These are phyloP conservation scores for Arnoldichthys spilopterus DNA, from an alignment of 2,797 vertebrate species.

Conservation along the genomic window DNA sequence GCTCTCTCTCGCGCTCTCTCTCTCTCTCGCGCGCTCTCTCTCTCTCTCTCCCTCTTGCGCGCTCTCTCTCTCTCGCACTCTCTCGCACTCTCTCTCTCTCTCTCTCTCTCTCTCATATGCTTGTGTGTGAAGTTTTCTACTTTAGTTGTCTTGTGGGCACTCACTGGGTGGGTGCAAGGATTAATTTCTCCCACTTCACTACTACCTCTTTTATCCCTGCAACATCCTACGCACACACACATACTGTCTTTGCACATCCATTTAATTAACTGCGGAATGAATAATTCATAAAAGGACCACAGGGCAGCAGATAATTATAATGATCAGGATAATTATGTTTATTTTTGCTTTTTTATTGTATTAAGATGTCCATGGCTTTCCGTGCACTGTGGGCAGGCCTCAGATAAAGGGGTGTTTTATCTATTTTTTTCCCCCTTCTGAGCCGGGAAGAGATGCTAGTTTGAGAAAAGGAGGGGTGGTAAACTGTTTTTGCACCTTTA, in stretches of 20 bases:
- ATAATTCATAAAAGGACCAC: conserved; percentile 81
- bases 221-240: conserved; percentile 44
- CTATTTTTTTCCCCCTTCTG: conserved; percentile 11
- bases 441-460: background rate
- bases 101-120: conserved; percentile 49
- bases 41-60: background rate
- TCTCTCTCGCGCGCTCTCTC: too few relatives aligned
- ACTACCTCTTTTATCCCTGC: conserved; percentile 32
- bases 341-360: conserved; percentile 85
- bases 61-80: background rate
- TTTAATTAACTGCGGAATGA: conserved; percentile 83
- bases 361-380: conserved; percentile 80
- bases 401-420: background rate
- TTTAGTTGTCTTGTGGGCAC: conserved; percentile 14
- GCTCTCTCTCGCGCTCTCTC: background rate
- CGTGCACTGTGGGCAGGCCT: conserved; percentile 68
- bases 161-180: conserved; percentile 17
- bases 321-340: conserved; percentile 84
- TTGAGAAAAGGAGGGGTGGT: conserved; percentile 1
- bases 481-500: conserved; percentile 25
- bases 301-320: conserved; percentile 84
- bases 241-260: conserved; percentile 66
- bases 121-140: background rate
- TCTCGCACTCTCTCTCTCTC: conserved; percentile 10
- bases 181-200: conserved; percentile 37